Conservation (phyloP, 2,113 vertebrate genomes). For the Pelvicachromis taeniatus region DNA sequence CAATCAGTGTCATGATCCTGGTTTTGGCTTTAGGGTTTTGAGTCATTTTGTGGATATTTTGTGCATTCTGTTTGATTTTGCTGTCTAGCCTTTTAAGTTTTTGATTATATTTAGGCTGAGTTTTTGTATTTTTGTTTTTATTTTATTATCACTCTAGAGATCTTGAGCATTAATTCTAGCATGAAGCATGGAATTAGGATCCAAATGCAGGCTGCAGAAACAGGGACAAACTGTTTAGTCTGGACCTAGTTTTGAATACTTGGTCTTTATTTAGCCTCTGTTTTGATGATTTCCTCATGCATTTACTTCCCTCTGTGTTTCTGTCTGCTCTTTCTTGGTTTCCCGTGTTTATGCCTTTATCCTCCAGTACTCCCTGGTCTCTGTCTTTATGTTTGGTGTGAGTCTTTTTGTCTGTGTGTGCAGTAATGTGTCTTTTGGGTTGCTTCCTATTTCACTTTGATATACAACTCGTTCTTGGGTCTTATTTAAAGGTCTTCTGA, state of each 20-base stretch:
- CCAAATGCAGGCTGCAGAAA: not conserved
- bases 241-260: not conserved
- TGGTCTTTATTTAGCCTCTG: not conserved
- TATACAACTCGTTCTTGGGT: not conserved
- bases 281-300: not conserved
- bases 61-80: not conserved
- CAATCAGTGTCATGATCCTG: not conserved
- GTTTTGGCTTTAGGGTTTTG: not conserved
- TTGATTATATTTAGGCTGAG: not conserved
- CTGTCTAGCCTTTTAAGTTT: not conserved
- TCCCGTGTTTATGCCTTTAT: not conserved
- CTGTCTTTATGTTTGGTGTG: not conserved
- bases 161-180: not conserved
- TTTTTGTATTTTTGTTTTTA: not conserved
- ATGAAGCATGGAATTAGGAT: not conserved
- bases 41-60: not conserved
- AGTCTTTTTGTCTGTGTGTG: not conserved
- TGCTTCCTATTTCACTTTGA: accelerated
- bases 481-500: not conserved
- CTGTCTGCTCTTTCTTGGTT: not conserved
- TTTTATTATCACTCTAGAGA: not conserved
- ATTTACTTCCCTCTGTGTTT: not conserved
- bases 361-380: not conserved
- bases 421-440: not conserved
- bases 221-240: not conserved